Evolutionary conservation across 2,113 vertebrate genomes (phyloP).

Genomic region (Zootoca vivipara): DNA sequence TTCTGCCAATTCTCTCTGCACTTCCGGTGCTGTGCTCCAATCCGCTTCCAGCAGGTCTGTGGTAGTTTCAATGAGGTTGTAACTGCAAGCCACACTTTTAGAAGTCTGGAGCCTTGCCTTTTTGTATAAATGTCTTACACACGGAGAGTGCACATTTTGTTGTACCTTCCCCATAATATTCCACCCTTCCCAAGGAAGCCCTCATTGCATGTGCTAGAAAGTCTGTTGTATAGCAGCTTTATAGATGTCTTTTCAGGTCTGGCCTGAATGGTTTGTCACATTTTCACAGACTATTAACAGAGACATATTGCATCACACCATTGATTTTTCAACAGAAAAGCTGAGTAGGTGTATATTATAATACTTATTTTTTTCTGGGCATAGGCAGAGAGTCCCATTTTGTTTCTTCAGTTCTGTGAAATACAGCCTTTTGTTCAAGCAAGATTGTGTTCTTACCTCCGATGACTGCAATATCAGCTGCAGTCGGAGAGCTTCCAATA

Average conservation of each 20-base stretch:
- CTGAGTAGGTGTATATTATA: constrained; percentile 2
- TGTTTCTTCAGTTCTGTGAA: constrained; percentile 20
- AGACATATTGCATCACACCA: neutral
- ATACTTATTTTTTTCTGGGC: neutral
- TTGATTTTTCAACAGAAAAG: constrained; percentile 26
- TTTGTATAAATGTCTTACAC: neutral
- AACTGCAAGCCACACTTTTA: neutral
- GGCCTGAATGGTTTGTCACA: neutral
- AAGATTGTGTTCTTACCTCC: constrained; percentile 62
- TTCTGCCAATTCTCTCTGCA: neutral
- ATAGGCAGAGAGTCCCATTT: neutral
- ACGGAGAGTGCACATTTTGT: neutral
- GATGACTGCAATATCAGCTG: constrained; percentile 69
- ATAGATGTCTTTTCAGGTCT: neutral
- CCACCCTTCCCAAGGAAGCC: neutral
- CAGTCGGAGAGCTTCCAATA: constrained; percentile 47
- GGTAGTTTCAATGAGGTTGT: too few relatives aligned
- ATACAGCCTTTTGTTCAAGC: neutral
- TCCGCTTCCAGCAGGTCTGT: neutral
- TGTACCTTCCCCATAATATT: neutral
- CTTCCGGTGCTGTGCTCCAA: neutral
- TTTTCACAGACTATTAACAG: neutral
- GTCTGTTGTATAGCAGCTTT: neutral
- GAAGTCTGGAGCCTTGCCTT: neutral
- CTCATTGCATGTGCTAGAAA: neutral